Evolutionary conservation across 2,888 invertebrate species (phyloP), one percentile per base, ranked within the genome.

Genomic region (Hydriomena furcata): DNA sequence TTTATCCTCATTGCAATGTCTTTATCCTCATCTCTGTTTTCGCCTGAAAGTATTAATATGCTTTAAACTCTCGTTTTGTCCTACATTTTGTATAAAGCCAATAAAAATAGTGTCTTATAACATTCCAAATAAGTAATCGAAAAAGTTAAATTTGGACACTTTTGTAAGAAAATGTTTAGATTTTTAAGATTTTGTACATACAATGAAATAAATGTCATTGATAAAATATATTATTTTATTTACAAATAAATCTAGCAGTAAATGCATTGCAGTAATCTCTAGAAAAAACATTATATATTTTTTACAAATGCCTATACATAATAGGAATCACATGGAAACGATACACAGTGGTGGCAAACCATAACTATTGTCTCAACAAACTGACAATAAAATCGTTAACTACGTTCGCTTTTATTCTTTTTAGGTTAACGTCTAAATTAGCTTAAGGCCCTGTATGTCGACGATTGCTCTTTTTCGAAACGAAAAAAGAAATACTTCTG

Each of bases 121-220:
- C 90, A 90, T 90, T 90, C 90, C 90, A 90, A 82, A 80, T 86
- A 90, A 82, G 79, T 86, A 85, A 73, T 84, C 83, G 78, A 61
- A 77, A 83, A 82, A 78, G 71, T 82, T 79, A 82, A 80, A 85
- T 85, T 88, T 89, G 84, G 86, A 88, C 87, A 90, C 87, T 89
- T 90, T 89, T 89, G 86, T 90, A 89, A 79, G 84, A 82, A 76
- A 81, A 85, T 71, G 71, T 77, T 76, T 88, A 89, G 85, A 83
- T 86, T 82, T 87, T 52, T 88, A 88, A 89, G 90, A 82, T 90
- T 90, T 90, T 90, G 90, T 90, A 90, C 88, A 90, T 90, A 90
- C 82, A 85, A 87, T 84, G 80, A 87, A 87, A 89, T 89, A 90
- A 89, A 89, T 90, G 89, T 87, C 87, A 88, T 88, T 89, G 84